Evolutionary conservation across 1,140 invertebrate genomes (phyloP).

Genomic region (Diachasmimorpha longicaudata): DNA sequence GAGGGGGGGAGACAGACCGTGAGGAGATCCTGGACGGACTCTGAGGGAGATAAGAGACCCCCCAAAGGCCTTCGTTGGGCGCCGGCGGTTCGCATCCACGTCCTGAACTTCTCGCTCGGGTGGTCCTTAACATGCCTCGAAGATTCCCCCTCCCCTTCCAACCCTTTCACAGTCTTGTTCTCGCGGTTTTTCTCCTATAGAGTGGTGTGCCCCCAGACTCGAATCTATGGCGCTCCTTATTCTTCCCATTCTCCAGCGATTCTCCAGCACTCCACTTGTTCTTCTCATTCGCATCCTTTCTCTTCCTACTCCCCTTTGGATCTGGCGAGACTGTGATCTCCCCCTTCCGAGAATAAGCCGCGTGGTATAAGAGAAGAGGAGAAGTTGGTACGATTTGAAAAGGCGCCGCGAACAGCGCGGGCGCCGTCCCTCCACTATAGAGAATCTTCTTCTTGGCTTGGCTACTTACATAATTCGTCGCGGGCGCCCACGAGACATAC

Average conservation of each 20-base stretch:
- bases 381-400: constrained; percentile 27
- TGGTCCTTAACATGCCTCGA: constrained; percentile 52
- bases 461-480: constrained; percentile 48
- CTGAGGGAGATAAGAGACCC: constrained; percentile 57
- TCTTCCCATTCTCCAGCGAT: constrained; percentile 17
- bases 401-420: constrained; percentile 31
- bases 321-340: constrained; percentile 32
- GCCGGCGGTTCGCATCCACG: constrained; percentile 54
- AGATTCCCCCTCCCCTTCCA: constrained; percentile 24
- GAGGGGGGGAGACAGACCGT: constrained; percentile 31
- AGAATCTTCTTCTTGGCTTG: constrained; percentile 15
- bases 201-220: constrained; percentile 14
- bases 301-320: not conserved
- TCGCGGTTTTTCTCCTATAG: constrained; percentile 28
- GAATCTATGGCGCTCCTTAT: constrained; percentile 13
- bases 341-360: constrained; percentile 43
- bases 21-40: constrained; percentile 51
- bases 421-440: constrained; percentile 15
- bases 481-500: constrained; percentile 24
- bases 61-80: constrained; percentile 56
- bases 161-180: constrained; percentile 15
- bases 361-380: constrained; percentile 9
- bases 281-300: not conserved
- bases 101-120: constrained; percentile 58
- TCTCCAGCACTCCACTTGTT: constrained; percentile 10